Base-by-base conservation (phyloP, 2,888 invertebrate species). In the Campoplex nolae region DNA sequence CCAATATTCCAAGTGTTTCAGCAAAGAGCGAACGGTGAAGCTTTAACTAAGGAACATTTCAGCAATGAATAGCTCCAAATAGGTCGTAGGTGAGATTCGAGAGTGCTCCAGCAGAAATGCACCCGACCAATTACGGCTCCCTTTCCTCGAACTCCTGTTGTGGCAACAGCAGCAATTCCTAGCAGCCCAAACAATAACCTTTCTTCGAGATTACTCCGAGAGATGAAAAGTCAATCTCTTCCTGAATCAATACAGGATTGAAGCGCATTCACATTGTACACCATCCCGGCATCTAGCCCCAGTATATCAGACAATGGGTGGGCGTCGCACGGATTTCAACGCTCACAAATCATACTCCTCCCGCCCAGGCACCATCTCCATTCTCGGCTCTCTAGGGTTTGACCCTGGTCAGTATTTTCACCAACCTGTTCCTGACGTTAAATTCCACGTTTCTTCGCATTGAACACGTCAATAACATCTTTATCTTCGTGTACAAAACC, bases 141-240 rank as follows among this genome's bases (percentile, higher is more conserved):
- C 68, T 62, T 35, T 70, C 75, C 71, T 28, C 67, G 56, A 54
- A 38, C 42, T 75, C 38, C 28, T 38, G 45, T 56, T 28, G 78
- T 48, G 54, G 45, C 70, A 65, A 71, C 75, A 58, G 58, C 70
- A 79, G 70, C 79, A 84, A 77, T 77, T 84, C 70, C 86, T 75
- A 82, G 54, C 87, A 73, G 84, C 82, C 70, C 82, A 76, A 67
- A 87, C 87, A 87, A 87, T 87, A 83, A 71, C 82, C 84, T 84
- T 87, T 84, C 84, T 87, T 87, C 82, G 87, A 84, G 87, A 87
- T 83, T 87, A 87, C 87, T 87, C 84, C 16, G 75, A 51, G 82
- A 78, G 87, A 87, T 87, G 87, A 84, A 77, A 87, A 87, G 87
- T 87, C 87, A 79, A 87, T 84, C 82, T 83, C 62, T 65, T 84